Base-by-base conservation (phyloP, 2,888 invertebrate species). In the Zaprionus obscuricornis region DNA sequence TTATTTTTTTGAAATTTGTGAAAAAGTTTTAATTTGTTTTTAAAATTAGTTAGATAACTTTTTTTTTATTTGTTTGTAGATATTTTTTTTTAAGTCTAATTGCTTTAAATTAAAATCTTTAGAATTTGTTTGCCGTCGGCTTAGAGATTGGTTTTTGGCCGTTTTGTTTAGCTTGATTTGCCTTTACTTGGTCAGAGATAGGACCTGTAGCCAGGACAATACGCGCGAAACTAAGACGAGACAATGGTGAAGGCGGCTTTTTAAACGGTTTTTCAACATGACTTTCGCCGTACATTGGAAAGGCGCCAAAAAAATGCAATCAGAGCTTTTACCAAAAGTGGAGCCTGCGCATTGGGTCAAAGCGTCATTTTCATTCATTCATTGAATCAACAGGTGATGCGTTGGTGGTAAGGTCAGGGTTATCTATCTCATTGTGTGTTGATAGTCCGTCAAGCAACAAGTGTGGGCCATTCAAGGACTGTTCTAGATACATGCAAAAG, bases 191-290 rank as follows among this genome's bases (percentile, higher is more conserved):
- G 14, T 7, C n/a, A 5, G 5, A 7, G n/a, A n/a, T n/a, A 49
- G 64, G 40, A 27, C 45, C 20, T 62, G 27, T 33, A 13, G 42
- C 47, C 67, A 58, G 60, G 85, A 81, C 74, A 69, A 59, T 63
- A 40, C 65, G 69, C 68, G 67, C 55, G 71, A 47, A 84, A 85
- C 86, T 81, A 71, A 81, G 74, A 47, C 68, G 64, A 57, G 56
- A 66, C 77, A 81, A 65, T 59, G 77, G 59, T 27, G 14, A 31
- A 17, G 43, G 26, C 50, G 59, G 56, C 59, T 42, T 85, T 81
- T 49, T 81, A 81, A 68, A 57, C 55, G 31, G 33, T 10, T 63
- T 29, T 24, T 20, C 22, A 37, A 26, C 18, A 24, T 18, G 7
- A 16, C 22, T 27, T 49, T 63, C 58, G 64, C 37, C 77, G 66